Percentiles rank a stretch among this genome's conserved stretches.
phyloP scores from a whole-genome alignment of 53 echinoderm and acorn worm species.

The Echinarachnius parma region DNA sequence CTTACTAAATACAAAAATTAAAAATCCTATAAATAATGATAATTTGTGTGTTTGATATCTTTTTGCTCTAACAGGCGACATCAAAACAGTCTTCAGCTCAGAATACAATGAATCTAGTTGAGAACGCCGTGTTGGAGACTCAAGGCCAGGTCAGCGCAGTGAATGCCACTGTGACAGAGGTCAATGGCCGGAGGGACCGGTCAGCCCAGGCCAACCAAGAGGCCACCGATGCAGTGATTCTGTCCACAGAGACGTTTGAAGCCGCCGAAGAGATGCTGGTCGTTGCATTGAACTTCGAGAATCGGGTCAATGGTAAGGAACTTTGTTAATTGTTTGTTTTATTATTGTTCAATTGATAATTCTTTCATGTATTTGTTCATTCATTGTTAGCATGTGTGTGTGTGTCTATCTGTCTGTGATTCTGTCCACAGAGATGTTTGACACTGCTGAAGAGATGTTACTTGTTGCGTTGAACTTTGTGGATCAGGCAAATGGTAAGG shows the following conservation, averaged over 20 bases:
- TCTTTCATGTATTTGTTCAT: no score
- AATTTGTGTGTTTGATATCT: no score
- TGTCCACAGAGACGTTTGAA: slow-evolving; percentile 53
- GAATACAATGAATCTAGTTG: slow-evolving; percentile 26
- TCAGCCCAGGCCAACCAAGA: slow-evolving; percentile 64
- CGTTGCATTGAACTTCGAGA: slow-evolving; percentile 57
- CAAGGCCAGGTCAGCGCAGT: no score
- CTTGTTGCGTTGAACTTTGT: no score
- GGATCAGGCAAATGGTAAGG: no score
- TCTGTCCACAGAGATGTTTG: no score
- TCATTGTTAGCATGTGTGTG: no score
- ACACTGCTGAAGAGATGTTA: no score
- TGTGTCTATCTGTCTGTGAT: no score
- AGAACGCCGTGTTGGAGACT: slow-evolving; percentile 28
- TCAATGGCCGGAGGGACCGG: slow-evolving; percentile 47
- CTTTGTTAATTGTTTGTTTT: no score
- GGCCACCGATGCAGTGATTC: slow-evolving; percentile 36
- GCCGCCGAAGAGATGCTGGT: slow-evolving; percentile 67
- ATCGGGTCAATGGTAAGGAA: slow-evolving; percentile 52
- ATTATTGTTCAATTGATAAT: no score
- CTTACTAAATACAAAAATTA: background rate
- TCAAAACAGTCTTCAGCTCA: slow-evolving; percentile 14
- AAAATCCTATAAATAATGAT: no score
- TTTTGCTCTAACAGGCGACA: slow-evolving; percentile 42
- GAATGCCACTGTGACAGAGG: slow-evolving; percentile 37